Evolutionary conservation across 2,888 invertebrate genomes (phyloP).

Genomic region (Crepidodera aurea): DNA sequence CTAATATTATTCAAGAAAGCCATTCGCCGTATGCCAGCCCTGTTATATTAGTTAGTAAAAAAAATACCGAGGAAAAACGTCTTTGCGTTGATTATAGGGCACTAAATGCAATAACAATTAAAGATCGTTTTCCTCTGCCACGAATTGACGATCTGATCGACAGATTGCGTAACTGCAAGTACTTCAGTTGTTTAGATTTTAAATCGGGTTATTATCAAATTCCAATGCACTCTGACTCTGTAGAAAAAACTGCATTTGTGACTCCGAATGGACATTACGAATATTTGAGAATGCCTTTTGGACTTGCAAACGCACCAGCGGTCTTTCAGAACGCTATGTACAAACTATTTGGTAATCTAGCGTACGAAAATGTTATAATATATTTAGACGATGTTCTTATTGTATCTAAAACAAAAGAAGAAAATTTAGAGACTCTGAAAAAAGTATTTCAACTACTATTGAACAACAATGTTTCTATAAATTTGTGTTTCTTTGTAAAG

Average conservation of each 20-base stretch:
- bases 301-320: conserved; percentile 8
- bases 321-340: conserved; percentile 18
- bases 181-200: conserved; percentile 48
- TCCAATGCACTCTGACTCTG: conserved; percentile 40
- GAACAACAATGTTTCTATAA: too few relatives aligned
- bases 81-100: conserved; percentile 46
- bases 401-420: conserved; percentile 26
- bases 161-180: conserved; percentile 41
- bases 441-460: conserved; percentile 14
- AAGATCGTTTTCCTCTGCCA: conserved; percentile 46
- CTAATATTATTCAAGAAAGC: conserved; percentile 27
- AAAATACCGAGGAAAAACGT: conserved; percentile 26
- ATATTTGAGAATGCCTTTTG: conserved; percentile 31
- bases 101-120: conserved; percentile 45
- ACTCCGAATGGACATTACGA: conserved; percentile 30
- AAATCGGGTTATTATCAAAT: conserved; percentile 46
- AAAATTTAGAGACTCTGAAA: conserved; percentile 23
- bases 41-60: conserved; percentile 25
- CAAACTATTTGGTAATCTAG: conserved; percentile 22
- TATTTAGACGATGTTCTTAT: conserved; percentile 30
- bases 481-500: too few relatives aligned
- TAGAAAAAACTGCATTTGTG: conserved; percentile 43
- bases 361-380: conserved; percentile 22
- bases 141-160: conserved; percentile 50
- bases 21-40: conserved; percentile 23